Base-by-base conservation (phyloP, 2,888 invertebrate genomes). In the Dicroscelio sp. region DNA sequence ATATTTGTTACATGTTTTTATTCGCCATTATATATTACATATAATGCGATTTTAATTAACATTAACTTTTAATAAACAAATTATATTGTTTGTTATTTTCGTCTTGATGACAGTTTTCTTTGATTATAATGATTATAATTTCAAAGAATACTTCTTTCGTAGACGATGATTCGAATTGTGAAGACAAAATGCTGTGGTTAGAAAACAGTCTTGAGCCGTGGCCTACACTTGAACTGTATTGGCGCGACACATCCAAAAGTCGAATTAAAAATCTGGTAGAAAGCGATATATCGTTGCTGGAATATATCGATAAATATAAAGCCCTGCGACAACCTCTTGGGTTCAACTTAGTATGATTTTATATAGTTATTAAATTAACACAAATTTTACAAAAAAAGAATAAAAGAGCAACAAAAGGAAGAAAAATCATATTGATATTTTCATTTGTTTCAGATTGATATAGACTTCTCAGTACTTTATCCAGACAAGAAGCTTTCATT, bases 171-270 rank as follows among this genome's bases (percentile, higher is more conserved):
- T 75, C 25, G n/a, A 58, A n/a, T 33, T 27, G 23, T 67, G 38
- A 55, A 31, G 80, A 80, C 48, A 65, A 80, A 67, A 17, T 48
- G 14, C 20, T 58, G 12, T 82, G 82, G 82, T 58, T 82, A 17
- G 2, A 82, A 38, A 82, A 69, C 27, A 30, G 60, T 48, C 55
- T 91, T 3, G 89, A 91, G 55, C 86, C 91, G 23, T 91, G 91
- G 91, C 25, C 75, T 14, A 82, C 88, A 23, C 86, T 91, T 10
- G 86, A 89, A 71, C 83, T 76, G 25, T 86, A 79, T 67, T 91
- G 86, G 91, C 1, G 17, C 1, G 86, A 89, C 30, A 89, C 86
- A 20, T 91, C 84, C 1, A 89, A 55, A 86, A 31, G 17, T 52
- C 65, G 86, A 58, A 83, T 89, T 30, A 48, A 63, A 31, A 31